Conservation (phyloP, 2,797 vertebrate genomes). For the Thaleichthys pacificus region DNA sequence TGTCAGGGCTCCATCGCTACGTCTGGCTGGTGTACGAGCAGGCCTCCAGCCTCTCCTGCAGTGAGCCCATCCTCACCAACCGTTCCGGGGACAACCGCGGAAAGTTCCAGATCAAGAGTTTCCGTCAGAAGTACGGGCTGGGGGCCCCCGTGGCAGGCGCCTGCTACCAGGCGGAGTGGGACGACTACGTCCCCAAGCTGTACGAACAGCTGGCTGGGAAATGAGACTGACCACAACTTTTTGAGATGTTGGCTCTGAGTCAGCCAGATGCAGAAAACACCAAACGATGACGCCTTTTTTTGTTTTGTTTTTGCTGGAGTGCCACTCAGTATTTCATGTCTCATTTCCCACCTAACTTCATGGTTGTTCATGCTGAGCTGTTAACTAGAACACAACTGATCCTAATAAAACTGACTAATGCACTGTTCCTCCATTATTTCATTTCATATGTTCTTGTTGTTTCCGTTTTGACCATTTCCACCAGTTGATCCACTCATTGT, state of each 20-base stretch:
- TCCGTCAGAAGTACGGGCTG: constrained; percentile 88
- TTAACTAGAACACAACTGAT: not conserved
- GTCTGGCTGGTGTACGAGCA: constrained; percentile 98
- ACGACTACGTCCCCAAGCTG: constrained; percentile 92
- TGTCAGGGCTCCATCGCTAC: constrained; percentile 91
- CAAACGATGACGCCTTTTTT: constrained; percentile 10
- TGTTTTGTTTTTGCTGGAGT: not conserved
- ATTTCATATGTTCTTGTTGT: no score
- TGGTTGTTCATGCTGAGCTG: not conserved
- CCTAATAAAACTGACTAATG: not conserved
- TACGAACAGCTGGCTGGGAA: constrained; percentile 91
- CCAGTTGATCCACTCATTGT: no score
- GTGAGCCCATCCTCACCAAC: constrained; percentile 83
- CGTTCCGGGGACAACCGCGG: constrained; percentile 84
- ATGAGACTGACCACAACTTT: constrained; percentile 53
- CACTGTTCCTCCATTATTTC: not conserved
- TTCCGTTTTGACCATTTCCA: no score
- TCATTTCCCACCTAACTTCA: not conserved
- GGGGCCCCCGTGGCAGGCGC: constrained; percentile 82
- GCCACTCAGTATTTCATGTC: not conserved
- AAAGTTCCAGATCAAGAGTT: constrained; percentile 84
- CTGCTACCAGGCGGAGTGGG: constrained; percentile 97
- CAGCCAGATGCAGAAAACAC: not conserved
- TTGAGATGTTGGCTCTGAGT: not conserved
- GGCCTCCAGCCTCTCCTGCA: constrained; percentile 75